Base-by-base conservation (phyloP, 2,888 invertebrate species). In the Chrysina gloriosa region DNA sequence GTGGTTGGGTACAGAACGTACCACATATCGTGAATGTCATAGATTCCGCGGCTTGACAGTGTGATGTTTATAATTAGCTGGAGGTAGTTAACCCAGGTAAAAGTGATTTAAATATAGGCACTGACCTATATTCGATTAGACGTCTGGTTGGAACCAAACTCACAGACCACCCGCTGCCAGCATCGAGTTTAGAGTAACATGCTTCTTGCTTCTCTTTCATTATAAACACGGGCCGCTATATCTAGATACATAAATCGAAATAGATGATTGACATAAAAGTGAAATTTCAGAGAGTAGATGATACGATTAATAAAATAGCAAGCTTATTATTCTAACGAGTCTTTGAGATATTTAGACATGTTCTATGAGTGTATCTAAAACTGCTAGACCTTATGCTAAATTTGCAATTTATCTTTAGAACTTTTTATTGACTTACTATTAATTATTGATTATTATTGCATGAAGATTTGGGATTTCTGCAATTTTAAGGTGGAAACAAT, bases 61-160 rank as follows among this genome's bases (percentile, higher is more conserved):
- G 63, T 67, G 65, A 70, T 75, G 74, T 76, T 75, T 78, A 78
- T 79, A 79, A 78, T 78, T 78, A 78, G 77, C 74, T 63, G 72
- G 80, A 81, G 82, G 82, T 81, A 80, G 81, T 81, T 81, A 81
- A 82, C 81, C 81, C 79, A 80, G 79, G 80, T 80, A 79, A 80
- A 79, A 80, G 79, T 79, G 80, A 77, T 81, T 79, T 80, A 81
- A 81, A 76, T 82, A 81, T 81, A 81, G 80, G 76, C 70, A 73
- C 75, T 81, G 82, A 81, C 82, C 82, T 78, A 82, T 81, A 81
- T 82, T 77, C 72, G 68, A 72, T 68, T 71, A 72, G 72, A 71
- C 71, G 74, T 70, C 73, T 70, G 70, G 64, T 39, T 58, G 58
- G 58, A 58, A 61, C 68, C 65, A 67, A 36, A 64, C 56, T 68